These are phyloP conservation scores for Cyclura pinguis DNA, from an alignment of 2,797 vertebrate genomes.

Conservation along the genomic window DNA sequence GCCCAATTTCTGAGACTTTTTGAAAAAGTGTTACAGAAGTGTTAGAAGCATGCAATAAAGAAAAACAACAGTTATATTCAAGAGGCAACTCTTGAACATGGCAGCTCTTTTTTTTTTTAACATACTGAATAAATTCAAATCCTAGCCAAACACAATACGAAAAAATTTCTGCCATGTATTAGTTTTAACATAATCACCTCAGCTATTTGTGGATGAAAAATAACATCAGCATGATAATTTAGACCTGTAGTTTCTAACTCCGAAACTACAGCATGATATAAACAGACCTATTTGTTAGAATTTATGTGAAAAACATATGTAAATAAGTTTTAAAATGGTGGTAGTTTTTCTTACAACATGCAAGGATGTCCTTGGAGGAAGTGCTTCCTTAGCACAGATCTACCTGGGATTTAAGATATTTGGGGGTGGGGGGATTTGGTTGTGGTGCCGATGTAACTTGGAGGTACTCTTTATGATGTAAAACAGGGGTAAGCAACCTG, in stretches of 20 bases:
- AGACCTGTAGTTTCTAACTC: background rate
- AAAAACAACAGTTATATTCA: conserved; percentile 35
- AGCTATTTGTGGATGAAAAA: background rate
- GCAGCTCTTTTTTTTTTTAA: background rate
- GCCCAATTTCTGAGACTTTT: conserved; percentile 32
- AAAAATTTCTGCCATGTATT: background rate
- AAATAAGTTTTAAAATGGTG: background rate
- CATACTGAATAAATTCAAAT: conserved; percentile 19
- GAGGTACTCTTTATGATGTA: too few relatives aligned
- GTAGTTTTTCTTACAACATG: background rate
- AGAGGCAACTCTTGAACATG: too few relatives aligned
- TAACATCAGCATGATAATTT: background rate
- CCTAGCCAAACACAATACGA: background rate
- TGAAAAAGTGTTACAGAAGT: conserved; percentile 20
- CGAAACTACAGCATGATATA: background rate
- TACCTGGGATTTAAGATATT: too few relatives aligned
- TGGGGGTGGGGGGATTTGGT: too few relatives aligned
- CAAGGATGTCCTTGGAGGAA: background rate
- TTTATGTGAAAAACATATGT: background rate
- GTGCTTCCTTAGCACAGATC: too few relatives aligned
- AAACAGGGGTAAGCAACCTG: too few relatives aligned
- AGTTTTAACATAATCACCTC: background rate
- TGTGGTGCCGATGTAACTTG: too few relatives aligned
- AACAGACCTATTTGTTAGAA: background rate
- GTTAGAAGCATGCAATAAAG: conserved; percentile 39